Percentiles rank a stretch among this genome's conserved stretches.
These are phyloP conservation scores for Menura novaehollandiae DNA, from an alignment of 2,113 vertebrate genomes.

Conservation along the genomic window DNA sequence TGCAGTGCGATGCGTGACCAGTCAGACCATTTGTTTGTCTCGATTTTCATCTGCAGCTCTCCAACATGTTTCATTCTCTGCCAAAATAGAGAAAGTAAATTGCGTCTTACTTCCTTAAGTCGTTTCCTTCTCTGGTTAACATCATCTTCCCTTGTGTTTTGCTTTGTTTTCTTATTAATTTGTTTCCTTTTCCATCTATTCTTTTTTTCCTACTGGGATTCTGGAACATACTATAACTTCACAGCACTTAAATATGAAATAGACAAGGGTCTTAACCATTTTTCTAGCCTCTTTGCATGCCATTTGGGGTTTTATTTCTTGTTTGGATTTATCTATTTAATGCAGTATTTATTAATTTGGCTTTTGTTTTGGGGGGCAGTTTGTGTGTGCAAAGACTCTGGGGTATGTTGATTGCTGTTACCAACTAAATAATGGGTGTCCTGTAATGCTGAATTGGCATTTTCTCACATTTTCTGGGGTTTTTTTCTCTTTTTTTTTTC, in stretches of 20 bases:
- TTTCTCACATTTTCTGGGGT: background rate
- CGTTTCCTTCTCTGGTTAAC: background rate
- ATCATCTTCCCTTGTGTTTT: background rate
- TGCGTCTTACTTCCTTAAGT: conserved; percentile 2
- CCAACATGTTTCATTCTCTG: background rate
- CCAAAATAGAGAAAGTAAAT: background rate
- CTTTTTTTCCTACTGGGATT: background rate
- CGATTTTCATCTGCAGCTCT: background rate
- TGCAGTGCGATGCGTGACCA: background rate
- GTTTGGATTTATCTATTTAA: background rate
- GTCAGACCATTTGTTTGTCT: background rate
- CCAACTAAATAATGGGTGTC: background rate
- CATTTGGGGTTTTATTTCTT: background rate
- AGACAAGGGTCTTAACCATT: background rate
- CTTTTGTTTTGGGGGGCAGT: background rate
- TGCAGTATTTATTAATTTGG: background rate
- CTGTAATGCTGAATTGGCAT: background rate
- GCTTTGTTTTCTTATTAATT: background rate
- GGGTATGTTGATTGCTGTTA: background rate
- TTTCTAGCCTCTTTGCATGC: background rate
- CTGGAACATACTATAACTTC: background rate
- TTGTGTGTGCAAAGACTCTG: background rate
- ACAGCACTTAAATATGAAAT: background rate
- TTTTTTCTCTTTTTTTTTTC: fast-evolving
- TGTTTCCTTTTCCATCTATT: background rate